Evolutionary conservation across 2,113 vertebrate genomes (phyloP), one percentile per base, ranked within the genome.

Genomic region (Vulpes lagopus): DNA sequence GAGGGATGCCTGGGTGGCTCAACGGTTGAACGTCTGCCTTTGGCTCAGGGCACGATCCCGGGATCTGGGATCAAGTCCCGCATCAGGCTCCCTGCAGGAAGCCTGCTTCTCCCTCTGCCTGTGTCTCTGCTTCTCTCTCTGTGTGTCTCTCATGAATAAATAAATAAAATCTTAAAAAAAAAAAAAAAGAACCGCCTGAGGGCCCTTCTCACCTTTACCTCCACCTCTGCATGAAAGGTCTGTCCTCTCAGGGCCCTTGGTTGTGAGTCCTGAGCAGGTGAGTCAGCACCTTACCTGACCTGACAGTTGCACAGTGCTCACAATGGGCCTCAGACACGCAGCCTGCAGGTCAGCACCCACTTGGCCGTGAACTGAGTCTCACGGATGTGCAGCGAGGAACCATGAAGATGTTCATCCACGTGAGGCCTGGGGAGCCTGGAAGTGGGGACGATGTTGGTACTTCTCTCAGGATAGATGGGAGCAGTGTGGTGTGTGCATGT

Each of bases 271-370:
- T 0, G 74, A 23, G 22, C 1, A 1, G 51, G 59, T 1, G 27
- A 49, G 27, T 57, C 35, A 16, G 11, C n/a, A 27, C n/a, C 22
- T 2, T 57, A 12, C 35, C 3, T 1, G 0, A 30, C 57, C 35
- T 74, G 64, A 38, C 2, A 0, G 22, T 22, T 22, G 35, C 35
- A 43, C 25, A 27, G 57, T 10, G 38, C 11, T 20, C 35, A 73
- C 20, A 11, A 1, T 23, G 69, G 19, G 19, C 35, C 69, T 11
- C 59, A 25, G 25, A 38, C 30, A 11, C 16, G 25, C 81, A 25
- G 3, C 53, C 73, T 43, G 11, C 62, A 8, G 49, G 12, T 35
- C 59, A 12, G 0, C 23, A n/a, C 7, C 0, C 0, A 4, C 0
- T 2, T 7, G 27, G 78, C 57, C 23, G 2, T 9, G 23, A 4